Percentiles rank a stretch among this genome's conserved stretches.
These are phyloP conservation scores for Vultur gryphus DNA, from an alignment of 2,797 vertebrate genomes.

Conservation along the genomic window DNA sequence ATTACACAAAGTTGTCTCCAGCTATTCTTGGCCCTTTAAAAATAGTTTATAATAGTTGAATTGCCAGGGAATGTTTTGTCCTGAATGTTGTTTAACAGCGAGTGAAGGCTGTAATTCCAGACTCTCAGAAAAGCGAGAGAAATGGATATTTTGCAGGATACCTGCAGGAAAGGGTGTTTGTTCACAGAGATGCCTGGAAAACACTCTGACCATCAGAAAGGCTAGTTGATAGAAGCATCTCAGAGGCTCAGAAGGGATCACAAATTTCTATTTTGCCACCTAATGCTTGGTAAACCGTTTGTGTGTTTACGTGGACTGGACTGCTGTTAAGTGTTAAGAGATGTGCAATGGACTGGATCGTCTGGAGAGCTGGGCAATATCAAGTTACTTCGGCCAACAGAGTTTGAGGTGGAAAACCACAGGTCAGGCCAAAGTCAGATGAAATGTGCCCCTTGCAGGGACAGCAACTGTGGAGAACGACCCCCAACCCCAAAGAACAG, in stretches of 20 bases:
- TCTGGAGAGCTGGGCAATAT: background rate
- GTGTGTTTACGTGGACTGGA: background rate
- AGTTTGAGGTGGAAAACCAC: background rate
- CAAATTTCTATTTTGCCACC: background rate
- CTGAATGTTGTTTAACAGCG: background rate
- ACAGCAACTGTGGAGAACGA: background rate
- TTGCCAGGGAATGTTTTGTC: background rate
- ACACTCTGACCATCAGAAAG: background rate
- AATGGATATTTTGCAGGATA: slow-evolving; percentile 41
- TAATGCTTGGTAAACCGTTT: background rate
- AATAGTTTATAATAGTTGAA: background rate
- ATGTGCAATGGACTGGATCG: background rate
- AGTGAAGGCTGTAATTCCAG: slow-evolving; percentile 20
- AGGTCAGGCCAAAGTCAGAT: background rate
- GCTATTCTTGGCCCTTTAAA: background rate
- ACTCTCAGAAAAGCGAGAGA: slow-evolving; percentile 54
- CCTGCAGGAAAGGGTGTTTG: slow-evolving; percentile 17
- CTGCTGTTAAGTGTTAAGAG: background rate
- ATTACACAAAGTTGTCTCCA: background rate
- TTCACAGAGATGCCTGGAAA: slow-evolving; percentile 5
- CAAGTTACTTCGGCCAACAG: background rate
- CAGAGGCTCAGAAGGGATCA: background rate
- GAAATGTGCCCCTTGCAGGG: background rate
- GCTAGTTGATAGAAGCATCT: background rate
- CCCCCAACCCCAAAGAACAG: background rate